Base-by-base conservation (phyloP, 2,113 vertebrate species). In the Pachyramphus minor region DNA sequence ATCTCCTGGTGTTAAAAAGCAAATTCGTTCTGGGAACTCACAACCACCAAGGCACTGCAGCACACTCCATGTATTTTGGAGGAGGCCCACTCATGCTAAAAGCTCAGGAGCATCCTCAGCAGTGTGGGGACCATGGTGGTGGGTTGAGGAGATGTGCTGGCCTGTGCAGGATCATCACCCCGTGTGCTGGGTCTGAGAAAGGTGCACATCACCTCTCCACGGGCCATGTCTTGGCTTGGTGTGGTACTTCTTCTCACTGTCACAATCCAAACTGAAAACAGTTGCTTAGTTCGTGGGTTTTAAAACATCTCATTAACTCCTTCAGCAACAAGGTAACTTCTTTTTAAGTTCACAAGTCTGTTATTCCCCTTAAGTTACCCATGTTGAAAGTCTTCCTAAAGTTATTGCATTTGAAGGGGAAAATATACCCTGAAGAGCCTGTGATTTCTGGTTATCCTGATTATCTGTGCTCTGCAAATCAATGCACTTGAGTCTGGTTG, bases 61-160 rank as follows among this genome's bases (percentile, higher is more conserved):
- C 22, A 71, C 24, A 22, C 15, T 21, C 22, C 55, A 41, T 0
- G 0, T 9, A 15, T 44, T 49, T 58, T 23, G 37, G 27, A 67
- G 47, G 8, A 74, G 5, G 20, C 69, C n/a, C 56, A 9, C 21
- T 59, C 18, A 30, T 87, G 45, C 41, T 58, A 4, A 66, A 86
- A 91, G 5, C 4, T 55, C 14, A 41, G 39, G 33, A 12, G 31
- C 28, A 42, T 16, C 62, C 28, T 39, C 47, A 90, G 62, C 11
- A n/a, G 8, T 19, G 20, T 10, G 24, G 6, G 35, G 18, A 73
- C 30, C 16, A 19, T 0, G 0, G 27, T 31, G 31, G 16, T 33
- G 30, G 39, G 31, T 14, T 17, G 12, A 58, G 52, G 4, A 60
- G 47, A 33, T 14, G 8, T 42, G 11, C 23, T 59, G 45, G 17